Evolutionary conservation across 2,888 invertebrate genomes (phyloP), one percentile per base, ranked within the genome.

Genomic region (Amphiduros pacificus): DNA sequence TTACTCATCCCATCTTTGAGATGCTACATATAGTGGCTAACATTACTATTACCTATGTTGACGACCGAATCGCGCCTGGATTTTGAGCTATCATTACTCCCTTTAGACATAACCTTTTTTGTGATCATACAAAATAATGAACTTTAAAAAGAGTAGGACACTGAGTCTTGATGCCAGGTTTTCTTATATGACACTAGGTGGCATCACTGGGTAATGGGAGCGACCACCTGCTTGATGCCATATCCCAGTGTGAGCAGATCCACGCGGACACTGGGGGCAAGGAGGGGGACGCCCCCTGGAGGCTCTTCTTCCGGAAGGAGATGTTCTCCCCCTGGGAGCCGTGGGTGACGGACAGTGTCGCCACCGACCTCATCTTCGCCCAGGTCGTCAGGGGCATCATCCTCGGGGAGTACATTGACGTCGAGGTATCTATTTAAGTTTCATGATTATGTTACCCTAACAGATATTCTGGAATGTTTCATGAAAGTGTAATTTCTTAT

Each of bases 151-250:
- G 17, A 17, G 36, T 11, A 36, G 11, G 9, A 36, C 17, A 36
- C 36, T 36, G 9, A 36, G 17, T 36, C 36, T 36, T 36, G 9
- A 36, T 17, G 17, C 36, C 9, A 36, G 36, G 17, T 36, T 50
- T 17, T n/a, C 5, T 28, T 28, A 52, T 52, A 14, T 52, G 28
- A 17, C 50, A 44, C 5, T 53, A 68, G 68, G 64, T 68, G 36
- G 68, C 61, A 24, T 68, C 68, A 2, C 54, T 68, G 40, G 64
- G 68, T 20, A 62, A 56, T 50, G 64, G 61, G 2, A 51, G 29
- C 17, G 69, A 69, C 51, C 65, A 67, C 50, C 53, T 69, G 3
- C 54, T 69, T 31, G 69, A 69, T 40, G 50, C 69, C 28, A 60
- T 69, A n/a, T 63, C 65, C 1, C 62, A 62, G 27, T 67, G 67